Conservation (phyloP, 2,888 invertebrate genomes). For the Drosophila greeni region DNA sequence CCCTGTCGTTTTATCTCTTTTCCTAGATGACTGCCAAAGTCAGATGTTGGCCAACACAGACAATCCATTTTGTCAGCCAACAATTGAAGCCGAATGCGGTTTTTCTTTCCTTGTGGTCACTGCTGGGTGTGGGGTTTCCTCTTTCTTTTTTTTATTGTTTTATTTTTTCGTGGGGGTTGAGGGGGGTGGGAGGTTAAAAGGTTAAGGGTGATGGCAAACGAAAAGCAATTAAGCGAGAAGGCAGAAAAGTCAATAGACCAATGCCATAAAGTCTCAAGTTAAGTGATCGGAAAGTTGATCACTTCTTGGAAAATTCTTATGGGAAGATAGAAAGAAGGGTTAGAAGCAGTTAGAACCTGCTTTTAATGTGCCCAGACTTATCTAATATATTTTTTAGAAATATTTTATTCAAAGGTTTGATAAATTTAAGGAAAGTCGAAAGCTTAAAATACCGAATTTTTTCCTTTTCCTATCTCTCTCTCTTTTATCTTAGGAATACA, state of each 20-base stretch:
- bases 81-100: constrained; percentile 38
- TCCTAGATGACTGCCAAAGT: constrained; percentile 34
- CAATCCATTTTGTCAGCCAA: constrained; percentile 46
- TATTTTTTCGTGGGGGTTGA: background rate
- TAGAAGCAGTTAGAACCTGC: background rate
- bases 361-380: background rate
- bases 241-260: constrained; percentile 1
- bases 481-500: no score
- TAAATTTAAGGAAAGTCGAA: background rate
- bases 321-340: background rate
- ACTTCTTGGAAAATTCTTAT: background rate
- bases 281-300: background rate
- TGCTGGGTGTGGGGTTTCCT: background rate
- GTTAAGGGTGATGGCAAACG: constrained; percentile 5
- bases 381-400: background rate
- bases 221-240: constrained; percentile 21
- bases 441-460: no score
- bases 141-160: constrained; percentile 1
- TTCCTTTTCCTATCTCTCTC: no score
- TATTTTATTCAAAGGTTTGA: background rate
- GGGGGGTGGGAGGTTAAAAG: background rate
- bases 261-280: background rate
- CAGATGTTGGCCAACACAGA: constrained; percentile 39
- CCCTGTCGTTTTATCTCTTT: constrained; percentile 13
- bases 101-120: constrained; percentile 12